phyloP scores from a whole-genome alignment of 2,797 vertebrate genomes.

The Thalassophryne amazonica region DNA sequence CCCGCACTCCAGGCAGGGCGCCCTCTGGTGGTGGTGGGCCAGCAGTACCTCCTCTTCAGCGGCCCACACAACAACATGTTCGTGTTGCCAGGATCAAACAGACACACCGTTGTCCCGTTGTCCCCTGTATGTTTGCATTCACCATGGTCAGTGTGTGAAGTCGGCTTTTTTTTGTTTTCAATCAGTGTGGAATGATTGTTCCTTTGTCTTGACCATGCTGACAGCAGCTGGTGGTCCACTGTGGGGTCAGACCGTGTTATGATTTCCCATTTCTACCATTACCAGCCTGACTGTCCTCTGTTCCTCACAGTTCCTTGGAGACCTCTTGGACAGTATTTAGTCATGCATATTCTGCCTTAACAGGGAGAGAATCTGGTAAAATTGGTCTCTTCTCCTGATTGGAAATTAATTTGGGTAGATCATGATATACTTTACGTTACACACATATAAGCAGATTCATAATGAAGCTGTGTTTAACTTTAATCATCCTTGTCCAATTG shows the following conservation, averaged over 20 bases:
- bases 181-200: background rate
- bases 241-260: constrained; percentile 14
- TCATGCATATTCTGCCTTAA: background rate
- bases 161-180: background rate
- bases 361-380: background rate
- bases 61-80: no score
- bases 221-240: constrained; percentile 33
- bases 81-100: no score
- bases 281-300: background rate
- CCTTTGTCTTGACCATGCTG: constrained; percentile 10
- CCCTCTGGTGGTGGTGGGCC: no score
- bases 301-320: constrained; percentile 26
- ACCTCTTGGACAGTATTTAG: constrained; percentile 8
- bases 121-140: background rate
- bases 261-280: constrained; percentile 8
- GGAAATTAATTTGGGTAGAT: background rate
- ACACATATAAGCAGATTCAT: no score
- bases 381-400: background rate
- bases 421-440: no score
- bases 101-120: background rate
- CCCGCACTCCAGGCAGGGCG: no score
- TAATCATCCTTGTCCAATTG: no score
- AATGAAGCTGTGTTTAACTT: no score
- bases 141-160: background rate
- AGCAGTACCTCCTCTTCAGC: no score